These are phyloP conservation scores for Camelus bactrianus DNA, from an alignment of 2,113 vertebrate species.

Conservation along the genomic window DNA sequence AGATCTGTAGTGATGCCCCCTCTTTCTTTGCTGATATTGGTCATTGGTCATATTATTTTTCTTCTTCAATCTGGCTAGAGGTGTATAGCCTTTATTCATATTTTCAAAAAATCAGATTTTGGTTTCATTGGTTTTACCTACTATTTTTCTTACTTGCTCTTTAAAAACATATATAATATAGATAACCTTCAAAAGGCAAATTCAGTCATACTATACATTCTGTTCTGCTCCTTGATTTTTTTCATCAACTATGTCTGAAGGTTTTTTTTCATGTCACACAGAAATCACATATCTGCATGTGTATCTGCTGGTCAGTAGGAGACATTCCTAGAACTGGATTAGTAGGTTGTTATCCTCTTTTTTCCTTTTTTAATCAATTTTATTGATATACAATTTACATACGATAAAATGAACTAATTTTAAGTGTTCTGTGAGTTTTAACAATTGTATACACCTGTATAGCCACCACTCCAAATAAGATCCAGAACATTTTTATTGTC, in stretches of 20 bases:
- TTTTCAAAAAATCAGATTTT: conserved; percentile 45
- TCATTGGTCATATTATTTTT: neutral
- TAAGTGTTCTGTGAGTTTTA: neutral
- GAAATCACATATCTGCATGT: neutral
- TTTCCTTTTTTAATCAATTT: neutral
- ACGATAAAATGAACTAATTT: neutral
- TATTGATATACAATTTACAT: neutral
- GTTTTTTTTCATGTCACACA: neutral
- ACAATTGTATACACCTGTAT: neutral
- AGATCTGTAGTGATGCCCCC: neutral
- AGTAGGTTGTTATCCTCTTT: neutral
- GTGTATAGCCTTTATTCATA: neutral
- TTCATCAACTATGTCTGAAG: neutral
- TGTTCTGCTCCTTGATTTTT: neutral
- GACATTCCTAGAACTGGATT: neutral
- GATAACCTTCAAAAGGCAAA: neutral
- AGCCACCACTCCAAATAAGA: neutral
- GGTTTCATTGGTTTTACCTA: neutral
- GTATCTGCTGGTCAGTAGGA: neutral
- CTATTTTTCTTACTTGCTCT: neutral
- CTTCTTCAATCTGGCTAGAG: neutral
- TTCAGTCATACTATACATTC: neutral
- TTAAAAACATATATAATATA: neutral
- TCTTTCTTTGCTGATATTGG: neutral
- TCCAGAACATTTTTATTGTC: neutral